Evolutionary conservation across 2,797 vertebrate species (phyloP).

Genomic region (Adrianichthys oophorus): DNA sequence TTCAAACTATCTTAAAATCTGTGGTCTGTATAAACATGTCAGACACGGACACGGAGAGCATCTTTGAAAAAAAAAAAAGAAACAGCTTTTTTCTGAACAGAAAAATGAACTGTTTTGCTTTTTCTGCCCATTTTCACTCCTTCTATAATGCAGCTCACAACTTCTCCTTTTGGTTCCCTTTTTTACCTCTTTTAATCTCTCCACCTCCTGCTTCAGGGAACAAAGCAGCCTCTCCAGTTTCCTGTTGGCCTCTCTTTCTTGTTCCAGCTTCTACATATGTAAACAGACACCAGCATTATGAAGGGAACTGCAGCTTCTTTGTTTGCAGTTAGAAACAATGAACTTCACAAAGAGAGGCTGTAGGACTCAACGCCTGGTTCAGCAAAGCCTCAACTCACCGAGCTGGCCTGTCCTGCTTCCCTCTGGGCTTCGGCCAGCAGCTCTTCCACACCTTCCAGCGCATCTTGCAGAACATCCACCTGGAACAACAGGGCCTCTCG

Average conservation of each 20-base stretch:
- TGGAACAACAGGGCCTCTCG: conserved; percentile 79
- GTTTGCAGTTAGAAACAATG: not conserved
- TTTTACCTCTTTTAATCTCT: conserved; percentile 77
- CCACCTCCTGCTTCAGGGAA: conserved; percentile 71
- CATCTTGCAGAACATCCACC: conserved; percentile 80
- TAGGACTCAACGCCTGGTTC: not conserved
- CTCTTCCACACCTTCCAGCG: conserved; percentile 79
- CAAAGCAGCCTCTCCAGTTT: conserved; percentile 69
- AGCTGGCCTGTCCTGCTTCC: conserved; percentile 65
- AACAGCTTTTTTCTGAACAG: not conserved
- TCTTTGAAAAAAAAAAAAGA: not conserved
- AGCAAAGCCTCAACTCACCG: conserved; percentile 47
- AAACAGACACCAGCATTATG: conserved; percentile 18
- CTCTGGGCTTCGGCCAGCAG: conserved; percentile 78
- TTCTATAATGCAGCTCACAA: conserved; percentile 23
- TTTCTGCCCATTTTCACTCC: not conserved
- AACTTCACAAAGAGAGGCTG: not conserved
- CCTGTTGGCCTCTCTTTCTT: conserved; percentile 67
- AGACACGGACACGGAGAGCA: not conserved
- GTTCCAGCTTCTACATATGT: conserved; percentile 70
- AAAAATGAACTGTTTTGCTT: not conserved
- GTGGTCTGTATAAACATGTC: not conserved
- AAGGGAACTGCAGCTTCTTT: conserved; percentile 3
- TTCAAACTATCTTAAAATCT: too few relatives aligned
- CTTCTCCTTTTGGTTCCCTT: conserved; percentile 10